Percentiles rank a stretch among this genome's conserved stretches.
Conservation (phyloP, 2,888 invertebrate genomes). For the Papilio protenor region DNA sequence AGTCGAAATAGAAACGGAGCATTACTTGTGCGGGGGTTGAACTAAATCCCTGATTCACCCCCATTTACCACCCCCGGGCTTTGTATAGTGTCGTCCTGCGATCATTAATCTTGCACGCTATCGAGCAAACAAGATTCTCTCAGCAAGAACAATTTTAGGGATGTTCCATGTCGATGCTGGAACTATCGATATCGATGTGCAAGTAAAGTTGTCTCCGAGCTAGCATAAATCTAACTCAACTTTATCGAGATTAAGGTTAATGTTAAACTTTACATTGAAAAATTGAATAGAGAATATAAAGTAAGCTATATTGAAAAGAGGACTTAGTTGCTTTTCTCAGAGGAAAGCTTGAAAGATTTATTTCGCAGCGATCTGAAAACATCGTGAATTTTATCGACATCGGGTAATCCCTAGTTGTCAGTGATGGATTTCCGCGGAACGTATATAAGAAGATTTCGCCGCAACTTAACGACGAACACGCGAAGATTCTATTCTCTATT, state of each 20-base stretch:
- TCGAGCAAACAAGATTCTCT: conserved; percentile 69
- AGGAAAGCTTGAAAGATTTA: conserved; percentile 3
- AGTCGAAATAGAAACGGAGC: conserved; percentile 60
- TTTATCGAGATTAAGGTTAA: too few relatives aligned
- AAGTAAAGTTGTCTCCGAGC: too few relatives aligned
- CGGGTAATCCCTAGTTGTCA: conserved; percentile 40
- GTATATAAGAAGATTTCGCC: conserved; percentile 55
- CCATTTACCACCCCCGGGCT: conserved; percentile 50
- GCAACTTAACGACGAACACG: conserved; percentile 52
- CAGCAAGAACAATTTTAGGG: conserved; percentile 64
- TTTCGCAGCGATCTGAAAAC: conserved; percentile 14
- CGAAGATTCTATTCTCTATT: conserved; percentile 42
- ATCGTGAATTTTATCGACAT: conserved; percentile 34
- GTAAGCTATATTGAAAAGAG: too few relatives aligned
- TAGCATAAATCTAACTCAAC: too few relatives aligned
- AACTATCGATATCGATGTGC: conserved; percentile 54
- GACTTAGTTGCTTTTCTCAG: background rate
- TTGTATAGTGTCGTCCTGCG: conserved; percentile 66
- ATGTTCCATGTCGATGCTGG: conserved; percentile 66
- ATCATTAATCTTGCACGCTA: conserved; percentile 79
- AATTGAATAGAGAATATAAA: too few relatives aligned
- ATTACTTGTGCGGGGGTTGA: conserved; percentile 58
- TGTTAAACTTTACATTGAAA: too few relatives aligned
- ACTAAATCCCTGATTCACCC: conserved; percentile 55
- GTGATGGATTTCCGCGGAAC: conserved; percentile 51